Evolutionary conservation across 2,888 invertebrate genomes (phyloP).

Genomic region (Harpagoxenus sublaevis): DNA sequence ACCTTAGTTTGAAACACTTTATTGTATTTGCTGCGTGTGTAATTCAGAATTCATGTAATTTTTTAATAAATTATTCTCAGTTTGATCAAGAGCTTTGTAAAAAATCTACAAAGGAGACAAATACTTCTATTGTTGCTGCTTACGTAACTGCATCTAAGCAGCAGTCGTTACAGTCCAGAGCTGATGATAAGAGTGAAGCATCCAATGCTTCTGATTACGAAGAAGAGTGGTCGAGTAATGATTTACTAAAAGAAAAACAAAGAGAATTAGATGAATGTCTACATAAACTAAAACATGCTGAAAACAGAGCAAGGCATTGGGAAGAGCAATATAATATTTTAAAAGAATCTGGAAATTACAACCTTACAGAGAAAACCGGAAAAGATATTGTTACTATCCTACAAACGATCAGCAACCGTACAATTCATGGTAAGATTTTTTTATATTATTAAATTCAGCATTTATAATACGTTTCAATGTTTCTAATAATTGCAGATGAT

Average conservation of each 20-base stretch:
- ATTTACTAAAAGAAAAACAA: neutral
- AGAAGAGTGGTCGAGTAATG: neutral
- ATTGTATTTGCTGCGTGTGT: neutral
- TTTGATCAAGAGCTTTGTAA: neutral
- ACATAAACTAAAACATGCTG: neutral
- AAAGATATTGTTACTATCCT: neutral
- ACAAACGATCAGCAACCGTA: neutral
- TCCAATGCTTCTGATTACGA: neutral
- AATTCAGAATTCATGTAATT: neutral
- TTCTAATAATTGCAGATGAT: neutral
- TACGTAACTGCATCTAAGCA: neutral
- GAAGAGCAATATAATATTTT: neutral
- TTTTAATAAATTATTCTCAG: neutral
- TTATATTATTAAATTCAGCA: neutral
- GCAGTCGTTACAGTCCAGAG: neutral
- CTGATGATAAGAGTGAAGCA: neutral
- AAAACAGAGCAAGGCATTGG: slow-evolving; percentile 3
- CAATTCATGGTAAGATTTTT: neutral
- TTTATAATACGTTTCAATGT: neutral
- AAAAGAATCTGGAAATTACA: neutral
- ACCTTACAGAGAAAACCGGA: neutral
- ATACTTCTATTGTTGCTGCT: neutral
- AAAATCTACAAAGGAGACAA: slow-evolving; percentile 4
- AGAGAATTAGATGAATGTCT: neutral
- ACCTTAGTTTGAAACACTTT: neutral